A percentile compares a stretch with the other conserved stretches of the same genome.
phyloP scores from a whole-genome alignment of 2,888 invertebrate species.

The Mamestra brassicae region DNA sequence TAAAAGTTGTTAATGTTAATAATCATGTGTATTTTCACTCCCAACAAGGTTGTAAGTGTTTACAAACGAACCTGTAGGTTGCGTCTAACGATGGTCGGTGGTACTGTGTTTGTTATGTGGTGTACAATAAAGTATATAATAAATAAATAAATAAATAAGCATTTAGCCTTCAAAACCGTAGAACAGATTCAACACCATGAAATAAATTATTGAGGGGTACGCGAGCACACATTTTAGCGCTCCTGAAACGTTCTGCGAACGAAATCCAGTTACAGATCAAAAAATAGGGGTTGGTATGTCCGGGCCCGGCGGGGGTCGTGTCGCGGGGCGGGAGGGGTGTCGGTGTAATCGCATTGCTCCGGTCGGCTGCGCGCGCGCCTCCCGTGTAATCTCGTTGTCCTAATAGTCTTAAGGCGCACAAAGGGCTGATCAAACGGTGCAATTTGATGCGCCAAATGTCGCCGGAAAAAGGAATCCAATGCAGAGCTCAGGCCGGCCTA shows the following conservation, averaged over 20 bases:
- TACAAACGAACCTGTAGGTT: too few relatives aligned
- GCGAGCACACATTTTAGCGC: constrained; percentile 66
- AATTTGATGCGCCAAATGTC: constrained; percentile 89
- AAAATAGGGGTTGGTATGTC: constrained; percentile 72
- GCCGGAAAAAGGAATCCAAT: constrained; percentile 42
- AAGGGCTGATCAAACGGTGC: constrained; percentile 87
- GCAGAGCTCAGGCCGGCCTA: not conserved
- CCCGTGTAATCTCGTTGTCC: constrained; percentile 86
- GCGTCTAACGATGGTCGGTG: too few relatives aligned
- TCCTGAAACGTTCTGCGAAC: constrained; percentile 61
- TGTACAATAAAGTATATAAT: too few relatives aligned
- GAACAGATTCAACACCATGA: not conserved
- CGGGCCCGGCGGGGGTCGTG: constrained; percentile 52
- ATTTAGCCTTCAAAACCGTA: not conserved
- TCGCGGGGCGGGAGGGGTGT: constrained; percentile 61
- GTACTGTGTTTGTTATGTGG: too few relatives aligned
- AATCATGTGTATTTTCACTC: too few relatives aligned
- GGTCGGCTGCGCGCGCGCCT: constrained; percentile 85
- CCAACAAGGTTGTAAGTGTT: too few relatives aligned
- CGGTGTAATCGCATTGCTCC: constrained; percentile 82
- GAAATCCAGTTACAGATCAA: constrained; percentile 81
- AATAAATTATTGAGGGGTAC: not conserved
- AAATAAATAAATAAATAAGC: too few relatives aligned
- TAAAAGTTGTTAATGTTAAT: too few relatives aligned
- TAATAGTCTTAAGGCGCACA: constrained; percentile 89